Evolutionary conservation across 2,797 vertebrate species (phyloP).

Genomic region (Zenarchopterus dispar): DNA sequence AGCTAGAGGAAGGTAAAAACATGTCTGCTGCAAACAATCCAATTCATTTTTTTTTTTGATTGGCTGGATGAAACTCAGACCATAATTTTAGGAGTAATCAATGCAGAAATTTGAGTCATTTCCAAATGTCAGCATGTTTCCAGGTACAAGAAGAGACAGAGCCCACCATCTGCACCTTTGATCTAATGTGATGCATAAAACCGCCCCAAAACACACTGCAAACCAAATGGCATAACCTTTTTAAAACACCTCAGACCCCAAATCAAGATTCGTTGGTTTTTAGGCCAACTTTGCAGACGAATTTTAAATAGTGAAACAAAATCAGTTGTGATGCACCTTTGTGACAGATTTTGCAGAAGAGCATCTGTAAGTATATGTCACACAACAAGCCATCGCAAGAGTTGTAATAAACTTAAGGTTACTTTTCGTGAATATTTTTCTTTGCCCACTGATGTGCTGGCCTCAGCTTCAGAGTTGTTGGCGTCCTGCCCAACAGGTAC

Average conservation of each 20-base stretch:
- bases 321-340: slow-evolving; percentile 17
- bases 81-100: slow-evolving; percentile 9
- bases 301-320: slow-evolving; percentile 13
- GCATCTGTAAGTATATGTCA: slow-evolving; percentile 46
- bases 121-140: neutral
- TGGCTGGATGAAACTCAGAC: slow-evolving; percentile 30
- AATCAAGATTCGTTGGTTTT: slow-evolving; percentile 43
- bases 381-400: slow-evolving; percentile 72
- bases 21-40: neutral
- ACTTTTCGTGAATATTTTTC: slow-evolving; percentile 80
- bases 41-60: slow-evolving; percentile 8
- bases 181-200: neutral
- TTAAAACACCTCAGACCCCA: slow-evolving; percentile 51
- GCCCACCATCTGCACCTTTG: slow-evolving; percentile 11
- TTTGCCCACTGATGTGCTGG: slow-evolving; percentile 74
- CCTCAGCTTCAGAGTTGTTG: slow-evolving; percentile 71
- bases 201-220: neutral
- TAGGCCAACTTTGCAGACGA: slow-evolving; percentile 25
- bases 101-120: slow-evolving; percentile 25
- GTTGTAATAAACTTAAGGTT: slow-evolving; percentile 68
- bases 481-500: slow-evolving; percentile 64
- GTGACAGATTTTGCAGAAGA: slow-evolving; percentile 26
- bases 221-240: slow-evolving; percentile 32
- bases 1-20: neutral
- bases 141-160: slow-evolving; percentile 2